Base-by-base conservation (phyloP, 1,140 invertebrate genomes). In the Paraescarpia echinospica region DNA sequence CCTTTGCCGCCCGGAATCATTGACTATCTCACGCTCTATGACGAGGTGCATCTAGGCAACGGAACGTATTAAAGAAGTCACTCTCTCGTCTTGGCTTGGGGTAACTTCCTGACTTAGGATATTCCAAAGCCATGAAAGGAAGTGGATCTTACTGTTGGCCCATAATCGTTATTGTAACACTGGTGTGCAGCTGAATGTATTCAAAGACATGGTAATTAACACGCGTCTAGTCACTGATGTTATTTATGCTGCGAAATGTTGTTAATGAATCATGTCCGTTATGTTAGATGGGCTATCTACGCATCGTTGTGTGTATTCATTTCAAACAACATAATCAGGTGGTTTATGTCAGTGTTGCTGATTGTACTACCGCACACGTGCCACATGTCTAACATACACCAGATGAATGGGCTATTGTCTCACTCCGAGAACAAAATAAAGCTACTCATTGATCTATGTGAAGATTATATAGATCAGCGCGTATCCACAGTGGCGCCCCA, bases 1-100 rank as follows among this genome's bases (percentile, higher is more conserved):
- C 92, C 92, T 33, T n/a, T 92, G 14, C 92, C 92, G 88, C 34
- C 34, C 33, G 41, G n/a, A 1, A 89, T 92, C 6, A 14, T 92
- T 22, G 48, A 88, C 88, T 88, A 88, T 33, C 34, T 92, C 34
- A 51, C 51, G 34, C n/a, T 91, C 6, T 33, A 34, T 27, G 41
- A 91, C 27, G 91, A 51, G 12, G 48, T 91, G 48, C 9, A 77
- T 18, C 27, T 77, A 77, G 59, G 59, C 27, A 77, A 18, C 27
- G 59, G 8, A 77, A 77, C 27, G 14, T 27, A 18, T 77, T 34
- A 90, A 31, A 34, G 34, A 90, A 41, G 0, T 22, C n/a, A 90
- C 35, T 18, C 59, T 77, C 59, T 77, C 59, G n/a, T n/a, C n/a
- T n/a, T n/a, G n/a, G n/a, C n/a, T n/a, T n/a, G 22, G 59, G 18